Evolutionary conservation across 2,888 invertebrate species (phyloP).

Genomic region (Panzeria rudis): DNA sequence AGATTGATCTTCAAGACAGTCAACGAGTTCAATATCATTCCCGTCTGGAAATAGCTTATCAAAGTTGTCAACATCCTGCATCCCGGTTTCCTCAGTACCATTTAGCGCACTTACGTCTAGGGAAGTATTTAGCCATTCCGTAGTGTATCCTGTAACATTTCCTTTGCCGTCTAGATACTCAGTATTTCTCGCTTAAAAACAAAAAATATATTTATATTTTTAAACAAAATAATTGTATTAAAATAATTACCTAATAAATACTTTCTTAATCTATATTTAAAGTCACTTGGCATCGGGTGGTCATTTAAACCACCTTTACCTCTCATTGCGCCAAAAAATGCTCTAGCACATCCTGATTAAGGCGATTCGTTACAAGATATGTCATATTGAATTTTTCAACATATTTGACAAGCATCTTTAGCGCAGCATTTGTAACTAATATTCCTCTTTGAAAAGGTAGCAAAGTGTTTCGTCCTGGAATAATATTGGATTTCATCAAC

Average conservation of each 20-base stretch:
- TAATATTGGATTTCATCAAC: not conserved
- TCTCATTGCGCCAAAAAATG: constrained; percentile 1
- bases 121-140: constrained; percentile 3
- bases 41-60: too few species aligned
- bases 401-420: not conserved
- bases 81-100: not conserved
- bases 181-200: not conserved
- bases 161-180: not conserved
- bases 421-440: not conserved
- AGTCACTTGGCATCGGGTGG: not conserved
- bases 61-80: too few species aligned
- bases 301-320: constrained; percentile 5
- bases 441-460: not conserved
- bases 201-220: not conserved
- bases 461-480: not conserved
- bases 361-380: not conserved
- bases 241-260: not conserved
- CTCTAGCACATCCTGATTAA: not conserved
- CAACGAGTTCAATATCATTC: too few species aligned
- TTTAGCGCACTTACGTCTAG: not conserved
- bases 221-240: not conserved
- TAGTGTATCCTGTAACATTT: not conserved
- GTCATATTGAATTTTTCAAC: not conserved
- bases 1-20: not conserved
- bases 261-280: not conserved